Evolutionary conservation across 2,888 invertebrate genomes (phyloP), one percentile per base, ranked within the genome.

Genomic region (Drosophila maculinotata): DNA sequence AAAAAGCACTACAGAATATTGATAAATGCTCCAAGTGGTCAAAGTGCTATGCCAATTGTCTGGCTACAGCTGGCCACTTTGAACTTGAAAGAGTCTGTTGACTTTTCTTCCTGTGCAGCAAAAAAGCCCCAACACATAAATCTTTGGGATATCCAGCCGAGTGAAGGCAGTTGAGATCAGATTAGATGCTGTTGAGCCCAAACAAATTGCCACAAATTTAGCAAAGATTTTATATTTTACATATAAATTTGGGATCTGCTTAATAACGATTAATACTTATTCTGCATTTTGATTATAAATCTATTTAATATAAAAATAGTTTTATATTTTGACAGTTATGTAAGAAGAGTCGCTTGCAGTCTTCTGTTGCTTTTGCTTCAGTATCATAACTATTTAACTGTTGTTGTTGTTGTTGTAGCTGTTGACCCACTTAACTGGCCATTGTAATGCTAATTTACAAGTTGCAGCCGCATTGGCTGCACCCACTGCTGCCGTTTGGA

Each of bases 371-470:
- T 33, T 25, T n/a, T 14, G 47, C 12, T 20, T 42, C 14, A 9
- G 26, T 23, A 35, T 30, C 17, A 25, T 33, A 35, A 28, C 10
- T 26, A 28, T 12, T 15, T 15, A 42, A 38, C 30, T 48, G 26
- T 23, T 26, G 28, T 36, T 25, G 20, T 26, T 45, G 28, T 15
- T 28, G 30, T 51, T 57, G 73, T 35, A 12, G 23, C 6, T 30
- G 28, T 62, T 79, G 86, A 86, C 79, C 86, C 73, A 80, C 62
- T 63, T 82, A 51, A 54, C 56, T 63, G 56, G 58, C 64, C 72
- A 79, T 80, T 76, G 83, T 86, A 65, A 80, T 80, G 83, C 41
- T 83, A 82, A 86, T 82, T 85, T 75, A 79, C 79, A 79, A 78
- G 70, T 84, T 59, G 47, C 72, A 72, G 72, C 63, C 67, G 48